These are phyloP conservation scores for Sebastes itinus DNA, from an alignment of 2,797 vertebrate species.

Conservation along the genomic window DNA sequence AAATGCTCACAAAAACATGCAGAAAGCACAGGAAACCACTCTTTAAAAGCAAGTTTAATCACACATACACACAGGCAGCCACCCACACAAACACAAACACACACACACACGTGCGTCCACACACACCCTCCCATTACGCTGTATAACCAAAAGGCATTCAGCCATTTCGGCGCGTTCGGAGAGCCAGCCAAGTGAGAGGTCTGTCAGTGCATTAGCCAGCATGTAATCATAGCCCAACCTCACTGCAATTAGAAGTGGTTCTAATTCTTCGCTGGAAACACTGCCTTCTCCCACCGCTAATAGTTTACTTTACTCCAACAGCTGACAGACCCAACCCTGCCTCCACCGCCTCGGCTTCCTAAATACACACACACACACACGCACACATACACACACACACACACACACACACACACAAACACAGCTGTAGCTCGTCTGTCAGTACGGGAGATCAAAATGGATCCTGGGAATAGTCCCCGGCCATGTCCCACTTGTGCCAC, in stretches of 20 bases:
- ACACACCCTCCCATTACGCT: constrained; percentile 65
- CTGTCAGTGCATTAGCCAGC: constrained; percentile 80
- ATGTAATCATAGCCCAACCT: constrained; percentile 83
- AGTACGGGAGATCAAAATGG: constrained; percentile 66
- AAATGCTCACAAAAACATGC: constrained; percentile 46
- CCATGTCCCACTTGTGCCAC: constrained; percentile 62
- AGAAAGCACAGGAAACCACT: constrained; percentile 29
- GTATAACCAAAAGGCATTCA: constrained; percentile 75
- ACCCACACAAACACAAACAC: constrained; percentile 50
- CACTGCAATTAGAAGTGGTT: constrained; percentile 80
- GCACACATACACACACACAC: constrained; percentile 44
- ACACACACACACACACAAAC: constrained; percentile 52
- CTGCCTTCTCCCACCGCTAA: constrained; percentile 73
- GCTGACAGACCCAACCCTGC: constrained; percentile 71
- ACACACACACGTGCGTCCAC: constrained; percentile 40
- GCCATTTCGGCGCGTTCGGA: constrained; percentile 76
- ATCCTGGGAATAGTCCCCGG: constrained; percentile 58
- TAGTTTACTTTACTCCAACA: constrained; percentile 79
- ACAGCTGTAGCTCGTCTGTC: constrained; percentile 71
- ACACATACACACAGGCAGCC: constrained; percentile 54
- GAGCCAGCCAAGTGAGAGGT: constrained; percentile 76
- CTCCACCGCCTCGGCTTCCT: constrained; percentile 29
- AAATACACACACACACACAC: constrained; percentile 44
- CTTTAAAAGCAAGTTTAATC: constrained; percentile 55
- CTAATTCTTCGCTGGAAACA: constrained; percentile 78